These are phyloP conservation scores for Pseudochromis fuscus DNA, from an alignment of 2,797 vertebrate genomes.

Conservation along the genomic window DNA sequence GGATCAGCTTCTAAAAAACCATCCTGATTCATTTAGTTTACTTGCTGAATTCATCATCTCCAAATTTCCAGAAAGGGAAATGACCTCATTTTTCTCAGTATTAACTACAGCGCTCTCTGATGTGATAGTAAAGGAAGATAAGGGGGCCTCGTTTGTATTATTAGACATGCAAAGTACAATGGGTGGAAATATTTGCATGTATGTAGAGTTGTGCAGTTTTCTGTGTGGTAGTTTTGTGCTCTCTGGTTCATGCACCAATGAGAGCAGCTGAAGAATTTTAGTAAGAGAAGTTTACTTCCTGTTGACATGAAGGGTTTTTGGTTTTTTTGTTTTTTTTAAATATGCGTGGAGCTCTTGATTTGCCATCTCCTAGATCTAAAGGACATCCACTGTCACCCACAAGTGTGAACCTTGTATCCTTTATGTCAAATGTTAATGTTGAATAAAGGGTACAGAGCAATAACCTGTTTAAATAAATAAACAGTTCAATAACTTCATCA, in stretches of 20 bases:
- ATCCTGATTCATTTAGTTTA: too few relatives aligned
- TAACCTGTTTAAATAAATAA: too few relatives aligned
- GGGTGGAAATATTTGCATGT: background rate
- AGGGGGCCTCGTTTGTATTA: background rate
- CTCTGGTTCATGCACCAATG: background rate
- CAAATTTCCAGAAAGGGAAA: too few relatives aligned
- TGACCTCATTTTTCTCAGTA: background rate
- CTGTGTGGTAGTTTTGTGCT: background rate
- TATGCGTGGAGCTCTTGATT: background rate
- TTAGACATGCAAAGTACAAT: background rate
- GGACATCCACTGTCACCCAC: background rate
- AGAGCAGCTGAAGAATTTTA: constrained; percentile 48
- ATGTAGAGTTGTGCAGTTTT: too few relatives aligned
- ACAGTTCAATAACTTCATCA: too few relatives aligned
- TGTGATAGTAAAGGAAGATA: background rate
- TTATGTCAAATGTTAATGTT: too few relatives aligned
- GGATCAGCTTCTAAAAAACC: too few relatives aligned
- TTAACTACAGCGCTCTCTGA: background rate
- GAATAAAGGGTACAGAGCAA: too few relatives aligned
- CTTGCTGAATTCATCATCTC: too few relatives aligned
- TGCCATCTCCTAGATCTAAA: background rate
- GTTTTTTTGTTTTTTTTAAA: background rate
- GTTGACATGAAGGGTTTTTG: constrained; percentile 31
- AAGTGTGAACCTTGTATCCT: too few relatives aligned
- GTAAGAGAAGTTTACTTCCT: constrained; percentile 33